These are phyloP conservation scores for Melinaea menophilus DNA, from an alignment of 2,888 invertebrate species.

Conservation along the genomic window DNA sequence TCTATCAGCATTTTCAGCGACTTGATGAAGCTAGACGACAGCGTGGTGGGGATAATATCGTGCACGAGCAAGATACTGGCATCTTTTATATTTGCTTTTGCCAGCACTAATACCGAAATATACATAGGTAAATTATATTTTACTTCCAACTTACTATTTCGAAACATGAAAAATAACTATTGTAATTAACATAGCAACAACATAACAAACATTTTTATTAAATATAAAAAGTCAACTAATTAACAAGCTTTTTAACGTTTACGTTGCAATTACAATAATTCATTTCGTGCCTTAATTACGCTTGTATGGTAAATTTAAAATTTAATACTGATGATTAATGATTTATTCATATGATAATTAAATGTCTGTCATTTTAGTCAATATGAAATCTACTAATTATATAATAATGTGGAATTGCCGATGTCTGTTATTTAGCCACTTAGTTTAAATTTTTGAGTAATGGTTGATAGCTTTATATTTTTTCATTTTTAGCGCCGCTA, in stretches of 20 bases:
- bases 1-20: slow-evolving; percentile 91
- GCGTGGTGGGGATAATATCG: slow-evolving; percentile 88
- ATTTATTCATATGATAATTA: background rate
- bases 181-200: background rate
- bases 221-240: too few relatives aligned
- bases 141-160: background rate
- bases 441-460: too few relatives aligned
- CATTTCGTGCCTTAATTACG: background rate
- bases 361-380: too few relatives aligned
- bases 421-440: background rate
- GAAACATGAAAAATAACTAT: background rate
- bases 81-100: slow-evolving; percentile 90
- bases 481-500: slow-evolving; percentile 78
- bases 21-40: slow-evolving; percentile 88
- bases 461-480: background rate
- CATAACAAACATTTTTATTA: too few relatives aligned
- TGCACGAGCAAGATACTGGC: slow-evolving; percentile 91
- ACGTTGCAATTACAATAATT: background rate
- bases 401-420: too few relatives aligned
- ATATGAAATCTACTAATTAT: too few relatives aligned
- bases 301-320: background rate
- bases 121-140: slow-evolving; percentile 80
- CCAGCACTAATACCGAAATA: slow-evolving; percentile 85
- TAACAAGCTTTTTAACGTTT: too few relatives aligned
- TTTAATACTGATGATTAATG: slow-evolving; percentile 1